A percentile compares a stretch with the other conserved stretches of the same genome.
Evolutionary conservation across 2,797 vertebrate genomes (phyloP).

Genomic region (Poecilia wingei): DNA sequence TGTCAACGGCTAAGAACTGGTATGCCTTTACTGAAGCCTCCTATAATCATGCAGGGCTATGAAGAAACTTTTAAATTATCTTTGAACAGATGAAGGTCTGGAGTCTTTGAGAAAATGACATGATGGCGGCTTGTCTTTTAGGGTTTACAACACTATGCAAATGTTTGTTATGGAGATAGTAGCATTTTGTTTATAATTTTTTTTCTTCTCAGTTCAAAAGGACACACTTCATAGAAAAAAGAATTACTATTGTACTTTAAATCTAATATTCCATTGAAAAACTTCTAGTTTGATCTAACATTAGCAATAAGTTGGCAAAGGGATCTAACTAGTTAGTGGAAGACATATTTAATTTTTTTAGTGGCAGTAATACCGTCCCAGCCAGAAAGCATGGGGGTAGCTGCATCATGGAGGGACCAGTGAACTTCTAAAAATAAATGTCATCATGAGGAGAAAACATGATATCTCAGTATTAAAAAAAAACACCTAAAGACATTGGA

Average conservation of each 20-base stretch:
- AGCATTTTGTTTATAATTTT: not conserved
- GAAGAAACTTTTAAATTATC: conserved; percentile 23
- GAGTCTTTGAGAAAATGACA: conserved; percentile 15
- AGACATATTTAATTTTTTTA: not conserved
- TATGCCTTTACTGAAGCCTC: conserved; percentile 16
- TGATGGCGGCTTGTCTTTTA: conserved; percentile 1
- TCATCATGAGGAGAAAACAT: not conserved
- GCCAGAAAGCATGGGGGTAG: not conserved
- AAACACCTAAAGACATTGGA: not conserved
- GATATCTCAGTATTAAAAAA: not conserved
- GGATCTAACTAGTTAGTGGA: not conserved
- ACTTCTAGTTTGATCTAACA: not conserved
- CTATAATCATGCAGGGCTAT: conserved; percentile 25
- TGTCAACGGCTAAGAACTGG: conserved; percentile 32
- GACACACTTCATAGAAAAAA: not conserved
- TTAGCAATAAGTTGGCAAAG: not conserved
- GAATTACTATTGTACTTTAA: not conserved
- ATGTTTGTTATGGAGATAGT: not conserved
- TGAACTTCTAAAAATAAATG: not conserved
- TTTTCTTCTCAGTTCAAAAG: not conserved
- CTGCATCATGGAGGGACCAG: not conserved
- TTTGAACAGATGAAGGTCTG: conserved; percentile 5
- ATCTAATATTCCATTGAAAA: not conserved
- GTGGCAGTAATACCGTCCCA: not conserved
- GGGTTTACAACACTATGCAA: not conserved